Evolutionary conservation across 2,797 vertebrate genomes (phyloP).

Genomic region (Sternotherus odoratus): DNA sequence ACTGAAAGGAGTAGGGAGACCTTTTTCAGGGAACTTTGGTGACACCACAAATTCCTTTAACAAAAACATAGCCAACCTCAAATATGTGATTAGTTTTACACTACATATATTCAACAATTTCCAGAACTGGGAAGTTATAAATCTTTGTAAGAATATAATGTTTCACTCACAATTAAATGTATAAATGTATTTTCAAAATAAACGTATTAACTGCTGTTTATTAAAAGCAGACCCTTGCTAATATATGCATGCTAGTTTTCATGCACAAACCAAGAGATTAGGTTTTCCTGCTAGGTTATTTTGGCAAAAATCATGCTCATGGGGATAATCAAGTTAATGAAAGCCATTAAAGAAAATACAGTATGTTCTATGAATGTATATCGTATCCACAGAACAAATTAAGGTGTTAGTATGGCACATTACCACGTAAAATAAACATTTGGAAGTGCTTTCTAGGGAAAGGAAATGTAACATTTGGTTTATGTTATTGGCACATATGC

Average conservation of each 20-base stretch:
- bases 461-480: neutral
- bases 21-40: neutral
- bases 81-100: neutral
- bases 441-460: neutral
- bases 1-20: neutral
- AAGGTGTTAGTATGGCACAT: conserved; percentile 39
- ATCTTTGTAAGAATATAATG: neutral
- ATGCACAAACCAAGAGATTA: neutral
- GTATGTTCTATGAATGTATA: conserved; percentile 23
- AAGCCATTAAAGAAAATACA: conserved; percentile 50
- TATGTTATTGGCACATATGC: neutral
- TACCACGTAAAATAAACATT: neutral
- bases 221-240: conserved; percentile 42
- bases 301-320: conserved; percentile 51
- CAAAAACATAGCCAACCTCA: neutral
- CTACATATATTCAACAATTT: neutral
- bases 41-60: neutral
- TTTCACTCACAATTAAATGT: neutral
- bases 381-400: conserved; percentile 43
- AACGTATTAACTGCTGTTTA: neutral
- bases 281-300: conserved; percentile 4
- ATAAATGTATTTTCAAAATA: conserved; percentile 25
- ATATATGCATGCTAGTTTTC: conserved; percentile 15
- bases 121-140: neutral
- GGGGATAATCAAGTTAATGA: conserved; percentile 6